A percentile compares a stretch with the other conserved stretches of the same genome.
Conservation (phyloP, 1,140 invertebrate genomes). For the Holcopasites calliopsidis region DNA sequence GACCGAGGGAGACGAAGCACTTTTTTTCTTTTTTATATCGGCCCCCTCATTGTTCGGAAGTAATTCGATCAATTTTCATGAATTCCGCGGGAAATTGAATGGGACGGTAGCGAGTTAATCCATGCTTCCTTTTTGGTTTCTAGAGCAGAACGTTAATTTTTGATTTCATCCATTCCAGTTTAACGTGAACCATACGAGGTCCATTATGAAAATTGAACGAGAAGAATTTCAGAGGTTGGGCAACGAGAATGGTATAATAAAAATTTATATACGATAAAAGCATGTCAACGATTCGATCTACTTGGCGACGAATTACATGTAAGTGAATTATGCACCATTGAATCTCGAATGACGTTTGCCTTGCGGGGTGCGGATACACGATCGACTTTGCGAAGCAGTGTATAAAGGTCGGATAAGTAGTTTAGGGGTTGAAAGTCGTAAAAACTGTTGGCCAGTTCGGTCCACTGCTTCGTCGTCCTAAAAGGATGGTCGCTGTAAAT, state of each 20-base stretch:
- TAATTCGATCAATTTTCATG: conserved; percentile 26
- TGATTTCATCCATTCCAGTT: no score
- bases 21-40: conserved; percentile 27
- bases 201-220: conserved; percentile 13
- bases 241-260: neutral
- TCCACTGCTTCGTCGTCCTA: neutral
- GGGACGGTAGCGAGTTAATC: neutral
- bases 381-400: conserved; percentile 36
- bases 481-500: conserved; percentile 26
- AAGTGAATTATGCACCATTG: conserved; percentile 10
- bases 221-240: neutral
- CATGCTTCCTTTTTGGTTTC: neutral
- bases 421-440: conserved; percentile 39
- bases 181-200: neutral
- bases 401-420: conserved; percentile 7
- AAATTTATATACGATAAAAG: conserved; percentile 1
- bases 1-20: neutral
- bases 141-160: no score
- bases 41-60: conserved; percentile 17
- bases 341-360: conserved; percentile 23
- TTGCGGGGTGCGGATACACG: neutral
- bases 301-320: no score
- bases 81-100: conserved; percentile 28
- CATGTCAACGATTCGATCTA: neutral
- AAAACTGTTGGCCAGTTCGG: conserved; percentile 18